phyloP scores from a whole-genome alignment of 23 tunicate genomes.

The Ciona savignyi region DNA sequence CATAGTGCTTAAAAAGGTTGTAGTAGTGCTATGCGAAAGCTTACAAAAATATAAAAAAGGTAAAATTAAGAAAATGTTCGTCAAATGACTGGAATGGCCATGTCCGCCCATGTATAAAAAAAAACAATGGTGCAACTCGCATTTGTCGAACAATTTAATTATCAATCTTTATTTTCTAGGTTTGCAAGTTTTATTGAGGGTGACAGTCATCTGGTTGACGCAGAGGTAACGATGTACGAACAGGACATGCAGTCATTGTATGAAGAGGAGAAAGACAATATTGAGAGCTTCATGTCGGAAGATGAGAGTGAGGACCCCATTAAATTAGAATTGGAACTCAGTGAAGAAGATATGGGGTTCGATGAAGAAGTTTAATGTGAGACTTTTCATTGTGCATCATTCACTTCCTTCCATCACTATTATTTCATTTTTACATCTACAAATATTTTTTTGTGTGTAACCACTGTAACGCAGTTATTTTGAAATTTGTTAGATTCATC shows the following conservation, averaged over 20 bases:
- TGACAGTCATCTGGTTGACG: constrained; percentile 32
- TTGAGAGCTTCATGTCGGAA: not conserved
- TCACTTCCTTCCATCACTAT: no score
- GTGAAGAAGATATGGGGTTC: no score
- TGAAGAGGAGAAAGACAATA: constrained; percentile 2
- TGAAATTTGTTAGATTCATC: no score
- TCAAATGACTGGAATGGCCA: not conserved
- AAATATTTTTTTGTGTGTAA: no score
- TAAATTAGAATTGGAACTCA: no score
- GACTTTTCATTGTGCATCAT: no score
- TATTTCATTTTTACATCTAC: no score
- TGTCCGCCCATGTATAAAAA: not conserved
- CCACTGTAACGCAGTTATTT: no score
- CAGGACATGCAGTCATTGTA: no score
- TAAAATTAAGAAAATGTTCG: not conserved
- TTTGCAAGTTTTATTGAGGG: constrained; percentile 72
- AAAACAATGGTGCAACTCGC: no score
- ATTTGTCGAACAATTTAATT: no score
- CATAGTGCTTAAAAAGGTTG: not conserved
- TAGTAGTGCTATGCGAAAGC: not conserved
- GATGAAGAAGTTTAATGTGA: no score
- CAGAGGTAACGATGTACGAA: constrained; percentile 46
- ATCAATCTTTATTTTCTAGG: constrained; percentile 20
- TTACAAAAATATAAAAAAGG: not conserved
- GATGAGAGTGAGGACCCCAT: constrained; percentile 28